These are phyloP conservation scores for Furnarius figulus DNA, from an alignment of 2,113 vertebrate genomes.

Conservation along the genomic window DNA sequence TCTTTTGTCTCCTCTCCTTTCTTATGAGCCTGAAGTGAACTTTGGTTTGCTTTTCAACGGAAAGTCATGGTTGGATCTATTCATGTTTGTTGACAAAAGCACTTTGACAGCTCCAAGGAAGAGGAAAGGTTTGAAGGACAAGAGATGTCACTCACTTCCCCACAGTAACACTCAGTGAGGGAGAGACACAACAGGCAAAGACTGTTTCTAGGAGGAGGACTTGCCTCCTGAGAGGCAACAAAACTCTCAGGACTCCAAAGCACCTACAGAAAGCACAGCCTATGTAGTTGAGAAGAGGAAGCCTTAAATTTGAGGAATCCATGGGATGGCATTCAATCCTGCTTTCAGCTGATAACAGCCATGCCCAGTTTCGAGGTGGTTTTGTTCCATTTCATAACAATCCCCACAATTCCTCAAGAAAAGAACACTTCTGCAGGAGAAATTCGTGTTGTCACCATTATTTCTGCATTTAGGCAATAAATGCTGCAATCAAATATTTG, in stretches of 20 bases:
- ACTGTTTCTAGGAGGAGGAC: neutral
- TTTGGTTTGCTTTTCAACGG: constrained; percentile 7
- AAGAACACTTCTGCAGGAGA: neutral
- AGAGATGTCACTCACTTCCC: neutral
- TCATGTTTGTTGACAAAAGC: constrained; percentile 49
- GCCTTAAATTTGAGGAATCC: neutral
- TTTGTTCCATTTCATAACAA: neutral
- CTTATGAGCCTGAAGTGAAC: neutral
- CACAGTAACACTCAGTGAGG: neutral
- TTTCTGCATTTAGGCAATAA: neutral
- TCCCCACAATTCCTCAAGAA: neutral
- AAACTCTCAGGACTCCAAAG: neutral
- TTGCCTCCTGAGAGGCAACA: neutral
- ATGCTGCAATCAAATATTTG: neutral
- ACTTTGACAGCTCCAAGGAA: constrained; percentile 17
- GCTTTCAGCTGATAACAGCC: neutral
- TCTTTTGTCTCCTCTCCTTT: neutral
- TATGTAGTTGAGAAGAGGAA: neutral
- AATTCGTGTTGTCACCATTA: neutral
- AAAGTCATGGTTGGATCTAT: neutral
- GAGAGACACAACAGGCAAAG: neutral
- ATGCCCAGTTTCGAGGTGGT: neutral
- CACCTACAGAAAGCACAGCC: neutral
- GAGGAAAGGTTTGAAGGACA: constrained; percentile 13
- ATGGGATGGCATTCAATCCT: neutral